A percentile compares a stretch with the other conserved stretches of the same genome.
Evolutionary conservation across 2,797 vertebrate genomes (phyloP).

Genomic region (Loriculus beryllinus): DNA sequence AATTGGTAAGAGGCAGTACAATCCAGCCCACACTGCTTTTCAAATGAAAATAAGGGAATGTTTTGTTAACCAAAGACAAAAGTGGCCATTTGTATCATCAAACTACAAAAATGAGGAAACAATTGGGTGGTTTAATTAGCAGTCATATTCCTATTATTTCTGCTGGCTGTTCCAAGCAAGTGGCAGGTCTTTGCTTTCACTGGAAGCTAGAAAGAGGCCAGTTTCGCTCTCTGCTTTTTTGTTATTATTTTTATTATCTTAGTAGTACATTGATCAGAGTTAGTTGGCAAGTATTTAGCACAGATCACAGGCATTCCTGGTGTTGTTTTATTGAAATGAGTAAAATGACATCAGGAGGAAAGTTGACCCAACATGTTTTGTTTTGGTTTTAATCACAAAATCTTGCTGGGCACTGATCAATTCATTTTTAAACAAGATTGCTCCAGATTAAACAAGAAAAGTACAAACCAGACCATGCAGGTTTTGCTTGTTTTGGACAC

Average conservation of each 20-base stretch:
- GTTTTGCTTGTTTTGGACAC: slow-evolving; percentile 51
- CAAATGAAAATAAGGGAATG: not conserved
- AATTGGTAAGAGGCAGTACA: not conserved
- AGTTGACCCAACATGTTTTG: not conserved
- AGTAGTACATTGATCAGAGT: not conserved
- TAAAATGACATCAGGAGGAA: not conserved
- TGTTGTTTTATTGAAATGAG: not conserved
- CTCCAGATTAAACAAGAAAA: slow-evolving; percentile 48
- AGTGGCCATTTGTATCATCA: not conserved
- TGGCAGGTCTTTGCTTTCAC: not conserved
- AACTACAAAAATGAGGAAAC: not conserved
- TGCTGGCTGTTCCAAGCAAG: not conserved
- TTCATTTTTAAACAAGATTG: slow-evolving; percentile 7
- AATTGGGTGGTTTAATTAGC: not conserved
- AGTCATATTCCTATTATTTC: not conserved
- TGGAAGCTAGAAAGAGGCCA: not conserved
- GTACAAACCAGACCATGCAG: not conserved
- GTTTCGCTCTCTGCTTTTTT: not conserved
- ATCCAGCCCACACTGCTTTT: not conserved
- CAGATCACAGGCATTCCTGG: not conserved
- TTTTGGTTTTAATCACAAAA: not conserved
- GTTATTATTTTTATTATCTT: not conserved
- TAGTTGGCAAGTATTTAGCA: not conserved
- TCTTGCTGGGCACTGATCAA: not conserved
- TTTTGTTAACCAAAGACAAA: not conserved